Conservation (phyloP, 2,888 invertebrate genomes). For the Papilio protenor region DNA sequence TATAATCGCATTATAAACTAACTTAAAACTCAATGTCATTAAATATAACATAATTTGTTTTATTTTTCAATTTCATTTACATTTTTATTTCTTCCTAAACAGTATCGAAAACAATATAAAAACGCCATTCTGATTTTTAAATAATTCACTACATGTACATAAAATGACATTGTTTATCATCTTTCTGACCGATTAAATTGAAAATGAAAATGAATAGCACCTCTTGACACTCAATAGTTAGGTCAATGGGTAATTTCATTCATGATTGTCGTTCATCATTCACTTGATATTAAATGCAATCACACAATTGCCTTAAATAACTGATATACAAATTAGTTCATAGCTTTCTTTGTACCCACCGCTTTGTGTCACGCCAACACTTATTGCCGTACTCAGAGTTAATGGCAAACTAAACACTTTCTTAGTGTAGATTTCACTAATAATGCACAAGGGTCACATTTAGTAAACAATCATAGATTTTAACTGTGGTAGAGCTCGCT, state of each 20-base stretch:
- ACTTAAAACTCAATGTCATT: no score
- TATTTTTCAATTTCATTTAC: no score
- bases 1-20: no score
- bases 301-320: conserved; percentile 24
- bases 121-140: neutral
- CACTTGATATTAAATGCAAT: conserved; percentile 27
- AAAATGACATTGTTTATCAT: neutral
- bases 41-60: no score
- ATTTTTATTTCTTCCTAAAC: no score
- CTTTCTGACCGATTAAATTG: neutral
- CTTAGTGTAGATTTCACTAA: no score
- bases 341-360: neutral
- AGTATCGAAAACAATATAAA: no score
- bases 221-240: neutral
- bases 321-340: conserved; percentile 29
- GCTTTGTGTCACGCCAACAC: neutral
- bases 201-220: neutral
- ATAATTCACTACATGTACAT: neutral
- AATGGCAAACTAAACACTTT: neutral
- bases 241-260: conserved; percentile 23
- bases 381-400: neutral
- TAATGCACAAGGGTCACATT: no score
- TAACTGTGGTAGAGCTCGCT: no score
- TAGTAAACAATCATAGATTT: no score
- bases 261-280: conserved; percentile 26